phyloP scores from a whole-genome alignment of 2,113 vertebrate genomes.

The Meriones unguiculatus region DNA sequence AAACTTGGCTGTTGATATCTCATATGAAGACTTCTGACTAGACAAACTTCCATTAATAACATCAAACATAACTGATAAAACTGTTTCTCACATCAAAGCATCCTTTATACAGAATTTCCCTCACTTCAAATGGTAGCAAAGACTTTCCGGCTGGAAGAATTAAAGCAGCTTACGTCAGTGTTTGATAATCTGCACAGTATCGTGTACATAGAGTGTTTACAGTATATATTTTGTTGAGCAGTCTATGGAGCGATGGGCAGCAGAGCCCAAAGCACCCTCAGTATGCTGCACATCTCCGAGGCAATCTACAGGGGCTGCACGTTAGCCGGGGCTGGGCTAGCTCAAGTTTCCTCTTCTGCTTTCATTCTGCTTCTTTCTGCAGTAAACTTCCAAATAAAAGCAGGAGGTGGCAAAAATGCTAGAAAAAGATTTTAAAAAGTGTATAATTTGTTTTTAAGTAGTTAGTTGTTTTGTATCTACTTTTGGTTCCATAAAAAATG shows the following conservation, averaged over 20 bases:
- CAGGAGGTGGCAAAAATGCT: not conserved
- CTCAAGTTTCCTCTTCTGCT: not conserved
- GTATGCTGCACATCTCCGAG: not conserved
- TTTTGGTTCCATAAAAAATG: conserved; percentile 29
- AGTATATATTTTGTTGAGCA: not conserved
- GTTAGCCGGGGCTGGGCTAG: conserved; percentile 5
- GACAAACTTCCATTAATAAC: conserved; percentile 1
- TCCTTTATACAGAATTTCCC: not conserved
- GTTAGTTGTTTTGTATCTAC: not conserved
- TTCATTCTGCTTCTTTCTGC: conserved; percentile 12
- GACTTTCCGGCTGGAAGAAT: conserved; percentile 34
- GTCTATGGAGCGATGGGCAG: not conserved
- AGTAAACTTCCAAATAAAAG: not conserved
- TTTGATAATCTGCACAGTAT: not conserved
- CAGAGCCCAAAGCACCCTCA: not conserved
- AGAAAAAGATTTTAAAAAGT: not conserved
- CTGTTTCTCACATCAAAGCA: conserved; percentile 14
- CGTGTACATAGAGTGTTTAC: not conserved
- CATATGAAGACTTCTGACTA: conserved; percentile 21
- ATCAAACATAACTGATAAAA: not conserved
- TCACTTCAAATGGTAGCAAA: not conserved
- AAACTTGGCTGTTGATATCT: not conserved
- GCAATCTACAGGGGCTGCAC: not conserved
- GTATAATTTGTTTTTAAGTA: not conserved
- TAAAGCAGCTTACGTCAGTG: conserved; percentile 24